A percentile compares a stretch with the other conserved stretches of the same genome.
phyloP scores from a whole-genome alignment of 1,140 invertebrate genomes.

The Cydia pomonella region DNA sequence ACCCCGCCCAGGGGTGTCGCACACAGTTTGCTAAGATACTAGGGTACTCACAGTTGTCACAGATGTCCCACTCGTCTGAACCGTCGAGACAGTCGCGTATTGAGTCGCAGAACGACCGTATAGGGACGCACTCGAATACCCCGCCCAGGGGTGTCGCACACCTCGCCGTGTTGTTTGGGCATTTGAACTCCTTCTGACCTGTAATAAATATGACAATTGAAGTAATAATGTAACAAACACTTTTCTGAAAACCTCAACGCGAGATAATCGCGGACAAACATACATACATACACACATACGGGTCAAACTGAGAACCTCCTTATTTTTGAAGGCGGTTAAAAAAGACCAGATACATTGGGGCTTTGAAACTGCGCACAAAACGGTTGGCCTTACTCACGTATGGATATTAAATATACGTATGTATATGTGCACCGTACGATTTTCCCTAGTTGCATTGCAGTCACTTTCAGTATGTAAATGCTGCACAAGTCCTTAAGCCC shows the following conservation, averaged over 20 bases:
- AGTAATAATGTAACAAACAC: not conserved
- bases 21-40: not conserved
- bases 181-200: constrained; percentile 80
- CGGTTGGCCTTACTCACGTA: too few species aligned
- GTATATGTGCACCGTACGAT: too few species aligned
- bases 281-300: too few species aligned
- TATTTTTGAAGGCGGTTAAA: too few species aligned
- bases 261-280: too few species aligned
- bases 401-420: too few species aligned
- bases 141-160: constrained; percentile 80
- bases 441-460: too few species aligned
- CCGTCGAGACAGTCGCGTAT: constrained; percentile 84
- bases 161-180: constrained; percentile 82
- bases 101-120: constrained; percentile 84
- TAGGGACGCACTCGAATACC: constrained; percentile 82
- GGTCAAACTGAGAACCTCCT: too few species aligned
- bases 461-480: too few species aligned
- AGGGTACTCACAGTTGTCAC: constrained; percentile 77
- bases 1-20: constrained; percentile 44
- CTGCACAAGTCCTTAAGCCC: too few species aligned
- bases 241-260: too few species aligned
- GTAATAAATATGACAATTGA: constrained; percentile 38
- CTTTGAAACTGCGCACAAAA: too few species aligned
- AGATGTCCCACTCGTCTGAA: constrained; percentile 85
- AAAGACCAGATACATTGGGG: not conserved